Base-by-base conservation (phyloP, 2,113 vertebrate species). In the Scopus umbretta region DNA sequence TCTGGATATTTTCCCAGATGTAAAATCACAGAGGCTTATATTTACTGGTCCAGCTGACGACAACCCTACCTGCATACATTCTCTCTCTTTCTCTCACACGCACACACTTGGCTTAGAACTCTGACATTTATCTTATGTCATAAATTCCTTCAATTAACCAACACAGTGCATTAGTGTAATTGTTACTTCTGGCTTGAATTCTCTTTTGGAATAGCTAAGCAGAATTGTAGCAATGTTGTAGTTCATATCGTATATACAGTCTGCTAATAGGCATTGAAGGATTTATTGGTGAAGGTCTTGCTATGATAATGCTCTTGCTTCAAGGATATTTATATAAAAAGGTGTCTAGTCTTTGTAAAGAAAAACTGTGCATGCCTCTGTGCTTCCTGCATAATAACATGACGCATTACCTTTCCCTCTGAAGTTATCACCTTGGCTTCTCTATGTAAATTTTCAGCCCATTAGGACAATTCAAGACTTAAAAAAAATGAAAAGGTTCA, bases 1-100 rank as follows among this genome's bases (percentile, higher is more conserved):
- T 96, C 79, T 94, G 95, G 96, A 91, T 96, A 66, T 91, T 94
- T 96, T 94, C 87, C 94, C 88, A 91, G 94, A 70, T 86, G 72
- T 92, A 86, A 95, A 96, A 92, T 88, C 66, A 81, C 40, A 84
- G 67, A 92, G 43, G 42, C 66, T 66, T 95, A 42, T 94, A 86
- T 72, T 90, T 74, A 94, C 63, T 75, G 73, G 63, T 91, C 20
- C 47, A 68, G 61, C 63, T 90, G 90, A 91, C 0, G 1, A 70
- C 85, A 96, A 5, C 47, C 56, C 65, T 93, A 94, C 86, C 83
- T 95, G 86, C 27, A n/a, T 55, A 53, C 30, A n/a, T 76, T 82
- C 20, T 63, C 43, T 84, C 29, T 71, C 61, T 70, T 55, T 66
- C 38, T 38, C 73, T 7, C 82, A 49, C n/a, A 49, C 0, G 5